Conservation (phyloP, 2,888 invertebrate genomes). For the Nudaria mundana region DNA sequence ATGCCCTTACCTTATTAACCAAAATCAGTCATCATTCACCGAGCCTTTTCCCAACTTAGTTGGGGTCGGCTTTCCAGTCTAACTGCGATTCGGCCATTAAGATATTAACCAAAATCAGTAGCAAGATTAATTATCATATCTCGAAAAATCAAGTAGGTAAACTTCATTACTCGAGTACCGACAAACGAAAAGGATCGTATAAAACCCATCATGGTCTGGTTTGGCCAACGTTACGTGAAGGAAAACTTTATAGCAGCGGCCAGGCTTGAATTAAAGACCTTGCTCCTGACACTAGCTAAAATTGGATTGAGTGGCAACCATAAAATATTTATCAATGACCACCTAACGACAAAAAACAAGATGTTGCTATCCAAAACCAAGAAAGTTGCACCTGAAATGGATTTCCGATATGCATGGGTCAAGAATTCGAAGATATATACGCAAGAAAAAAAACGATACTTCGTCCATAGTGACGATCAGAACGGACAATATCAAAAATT, state of each 20-base stretch:
- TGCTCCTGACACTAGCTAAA: neutral
- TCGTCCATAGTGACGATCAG: slow-evolving; percentile 9
- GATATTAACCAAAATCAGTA: neutral
- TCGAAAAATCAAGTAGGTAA: slow-evolving; percentile 6
- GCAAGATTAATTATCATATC: slow-evolving; percentile 2
- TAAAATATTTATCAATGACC: slow-evolving; percentile 16
- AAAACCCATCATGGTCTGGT: slow-evolving; percentile 13
- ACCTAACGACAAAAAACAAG: slow-evolving; percentile 13
- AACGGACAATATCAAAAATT: slow-evolving; percentile 11
- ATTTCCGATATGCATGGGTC: slow-evolving; percentile 15
- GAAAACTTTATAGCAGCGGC: slow-evolving; percentile 10
- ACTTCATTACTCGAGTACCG: slow-evolving; percentile 10
- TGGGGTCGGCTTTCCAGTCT: no score
- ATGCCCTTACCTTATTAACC: no score
- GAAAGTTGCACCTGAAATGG: slow-evolving; percentile 4
- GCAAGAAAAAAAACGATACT: slow-evolving; percentile 11
- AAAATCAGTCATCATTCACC: no score
- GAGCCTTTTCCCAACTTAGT: no score
- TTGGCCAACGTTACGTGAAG: slow-evolving; percentile 13
- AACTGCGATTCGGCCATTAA: no score
- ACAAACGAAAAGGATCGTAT: slow-evolving; percentile 2
- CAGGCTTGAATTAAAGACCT: neutral
- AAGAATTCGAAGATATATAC: slow-evolving; percentile 11
- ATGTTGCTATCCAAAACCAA: slow-evolving; percentile 9
- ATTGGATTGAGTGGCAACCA: slow-evolving; percentile 7